phyloP scores from a whole-genome alignment of 2,888 invertebrate species.

The Pherbina coryleti region DNA sequence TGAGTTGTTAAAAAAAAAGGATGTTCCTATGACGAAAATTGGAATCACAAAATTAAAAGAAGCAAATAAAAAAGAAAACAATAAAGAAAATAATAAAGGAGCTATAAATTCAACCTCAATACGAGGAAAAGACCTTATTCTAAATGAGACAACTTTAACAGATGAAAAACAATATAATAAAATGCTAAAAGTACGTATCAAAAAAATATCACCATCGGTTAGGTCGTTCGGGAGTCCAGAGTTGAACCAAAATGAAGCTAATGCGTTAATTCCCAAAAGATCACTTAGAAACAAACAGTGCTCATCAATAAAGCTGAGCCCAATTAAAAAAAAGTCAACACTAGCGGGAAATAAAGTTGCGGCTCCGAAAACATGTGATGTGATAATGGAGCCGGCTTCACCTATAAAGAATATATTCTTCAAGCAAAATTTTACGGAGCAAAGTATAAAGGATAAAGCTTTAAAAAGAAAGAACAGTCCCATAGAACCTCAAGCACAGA shows the following conservation, averaged over 20 bases:
- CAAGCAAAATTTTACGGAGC: constrained; percentile 15
- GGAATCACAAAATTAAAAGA: too few species aligned
- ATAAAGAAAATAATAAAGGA: too few species aligned
- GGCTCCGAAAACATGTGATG: neutral
- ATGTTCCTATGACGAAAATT: too few species aligned
- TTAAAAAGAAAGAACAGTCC: neutral
- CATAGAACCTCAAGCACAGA: neutral
- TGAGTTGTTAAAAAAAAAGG: too few species aligned
- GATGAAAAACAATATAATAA: neutral
- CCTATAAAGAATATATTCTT: neutral
- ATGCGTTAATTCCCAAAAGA: neutral
- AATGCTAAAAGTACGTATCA: neutral
- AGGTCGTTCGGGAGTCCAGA: neutral
- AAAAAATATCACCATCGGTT: neutral
- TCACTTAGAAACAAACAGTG: neutral
- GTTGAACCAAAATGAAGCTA: neutral
- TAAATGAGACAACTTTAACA: neutral
- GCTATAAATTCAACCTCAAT: too few species aligned
- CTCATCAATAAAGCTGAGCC: neutral
- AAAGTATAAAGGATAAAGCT: neutral
- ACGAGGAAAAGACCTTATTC: too few species aligned
- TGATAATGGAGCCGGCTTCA: neutral
- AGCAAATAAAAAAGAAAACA: too few species aligned
- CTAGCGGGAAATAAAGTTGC: neutral
- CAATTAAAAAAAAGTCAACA: neutral